Evolutionary conservation across 2,888 invertebrate genomes (phyloP), one percentile per base, ranked within the genome.

Genomic region (Melanophora roralis): DNA sequence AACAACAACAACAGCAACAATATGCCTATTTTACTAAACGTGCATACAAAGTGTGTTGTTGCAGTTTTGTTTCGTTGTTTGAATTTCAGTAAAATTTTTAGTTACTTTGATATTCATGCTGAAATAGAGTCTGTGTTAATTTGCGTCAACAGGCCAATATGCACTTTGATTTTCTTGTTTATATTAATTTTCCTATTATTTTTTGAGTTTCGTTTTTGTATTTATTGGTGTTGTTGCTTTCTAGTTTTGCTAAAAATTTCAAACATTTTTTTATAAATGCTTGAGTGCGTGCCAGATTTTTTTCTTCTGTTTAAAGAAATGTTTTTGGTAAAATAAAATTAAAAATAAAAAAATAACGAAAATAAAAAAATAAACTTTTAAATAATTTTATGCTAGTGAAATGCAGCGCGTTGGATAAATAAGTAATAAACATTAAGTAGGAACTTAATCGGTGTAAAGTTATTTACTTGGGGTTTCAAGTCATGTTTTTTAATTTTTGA

Each of bases 91-190:
- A 47, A 49, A 60, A 67, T 73, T 78, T 67, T 71, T 55, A 49
- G 69, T 57, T 67, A 72, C 75, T 78, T 76, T 76, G 71, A 71
- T 68, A 65, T 55, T 65, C 45, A 69, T 73, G 65, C 79, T 75
- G 79, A 78, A 78, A 78, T 69, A 77, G 83, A 85, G 88, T 87
- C 88, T 84, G 84, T 86, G 86, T 87, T 87, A 88, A 88, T 88
- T 88, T 88, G 86, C 88, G 86, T 88, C 87, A 88, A 87, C 86
- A 84, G 85, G 86, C 88, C 88, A 88, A 87, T 87, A 87, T 85
- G 85, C 85, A 75, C 79, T 79, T 75, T 79, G 79, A 79, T 75
- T 79, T 79, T 78, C 79, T 75, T 81, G 60, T 64, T 72, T 76
- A 74, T 51, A 62, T 60, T 71, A 68, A 78, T 74, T 79, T 81